These are phyloP conservation scores for Xylota segnis DNA, from an alignment of 2,888 invertebrate species.

Conservation along the genomic window DNA sequence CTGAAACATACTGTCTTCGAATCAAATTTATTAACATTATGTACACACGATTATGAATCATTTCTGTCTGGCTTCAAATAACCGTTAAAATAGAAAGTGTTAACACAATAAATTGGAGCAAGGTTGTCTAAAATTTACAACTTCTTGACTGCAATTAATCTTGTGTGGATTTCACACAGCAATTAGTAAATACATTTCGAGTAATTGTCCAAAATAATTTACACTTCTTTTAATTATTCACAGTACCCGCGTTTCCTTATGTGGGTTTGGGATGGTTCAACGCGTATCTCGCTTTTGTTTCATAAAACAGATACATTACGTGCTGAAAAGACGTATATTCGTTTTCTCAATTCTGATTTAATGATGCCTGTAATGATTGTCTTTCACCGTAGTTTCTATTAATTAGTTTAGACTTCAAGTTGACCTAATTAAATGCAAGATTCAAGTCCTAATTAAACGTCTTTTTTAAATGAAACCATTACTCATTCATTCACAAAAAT, in stretches of 20 bases:
- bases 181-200: not conserved
- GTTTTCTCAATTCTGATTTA: not conserved
- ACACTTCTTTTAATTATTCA: not conserved
- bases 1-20: too few relatives aligned
- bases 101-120: not conserved
- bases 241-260: not conserved
- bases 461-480: not conserved
- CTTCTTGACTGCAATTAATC: slow-evolving; percentile 2
- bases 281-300: not conserved
- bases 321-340: not conserved
- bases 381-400: not conserved
- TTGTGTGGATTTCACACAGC: not conserved
- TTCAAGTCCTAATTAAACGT: not conserved
- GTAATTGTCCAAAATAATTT: not conserved
- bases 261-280: not conserved
- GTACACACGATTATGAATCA: too few relatives aligned
- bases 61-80: not conserved
- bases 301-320: not conserved
- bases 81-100: not conserved
- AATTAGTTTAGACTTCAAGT: too few relatives aligned
- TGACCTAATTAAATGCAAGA: too few relatives aligned
- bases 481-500: not conserved
- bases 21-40: too few relatives aligned
- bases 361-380: not conserved
- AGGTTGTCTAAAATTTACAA: slow-evolving; percentile 9